Evolutionary conservation across 2,797 vertebrate genomes (phyloP).

Genomic region (Platyrinchus mystaceus): DNA sequence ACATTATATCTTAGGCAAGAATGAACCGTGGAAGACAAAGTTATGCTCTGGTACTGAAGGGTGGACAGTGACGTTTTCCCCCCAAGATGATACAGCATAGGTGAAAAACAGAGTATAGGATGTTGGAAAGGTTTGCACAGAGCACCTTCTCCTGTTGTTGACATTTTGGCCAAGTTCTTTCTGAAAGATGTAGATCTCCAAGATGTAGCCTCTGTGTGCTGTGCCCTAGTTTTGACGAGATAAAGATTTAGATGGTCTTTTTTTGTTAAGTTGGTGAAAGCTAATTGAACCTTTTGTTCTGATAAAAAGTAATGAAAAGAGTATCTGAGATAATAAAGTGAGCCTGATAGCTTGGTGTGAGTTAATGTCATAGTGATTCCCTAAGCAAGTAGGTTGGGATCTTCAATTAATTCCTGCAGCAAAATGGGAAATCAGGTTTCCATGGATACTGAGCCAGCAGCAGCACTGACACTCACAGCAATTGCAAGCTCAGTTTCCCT

Average conservation of each 20-base stretch:
- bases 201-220: neutral
- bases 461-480: neutral
- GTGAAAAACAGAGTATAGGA: neutral
- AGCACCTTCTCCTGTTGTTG: neutral
- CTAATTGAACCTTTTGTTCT: constrained; percentile 1
- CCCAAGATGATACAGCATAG: neutral
- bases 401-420: constrained; percentile 47
- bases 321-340: neutral
- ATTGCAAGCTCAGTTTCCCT: neutral
- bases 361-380: constrained; percentile 6
- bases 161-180: neutral
- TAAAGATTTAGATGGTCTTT: neutral
- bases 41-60: neutral
- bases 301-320: neutral
- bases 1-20: neutral
- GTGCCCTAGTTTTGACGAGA: neutral
- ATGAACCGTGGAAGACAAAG: neutral
- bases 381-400: neutral
- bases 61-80: neutral
- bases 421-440: constrained; percentile 56
- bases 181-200: neutral
- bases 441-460: constrained; percentile 62
- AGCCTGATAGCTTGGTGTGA: neutral
- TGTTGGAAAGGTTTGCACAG: neutral
- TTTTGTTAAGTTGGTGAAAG: neutral